Percentiles rank a stretch among this genome's conserved stretches.
Evolutionary conservation across 2,888 invertebrate species (phyloP).

Genomic region (Euzetes globulus): DNA sequence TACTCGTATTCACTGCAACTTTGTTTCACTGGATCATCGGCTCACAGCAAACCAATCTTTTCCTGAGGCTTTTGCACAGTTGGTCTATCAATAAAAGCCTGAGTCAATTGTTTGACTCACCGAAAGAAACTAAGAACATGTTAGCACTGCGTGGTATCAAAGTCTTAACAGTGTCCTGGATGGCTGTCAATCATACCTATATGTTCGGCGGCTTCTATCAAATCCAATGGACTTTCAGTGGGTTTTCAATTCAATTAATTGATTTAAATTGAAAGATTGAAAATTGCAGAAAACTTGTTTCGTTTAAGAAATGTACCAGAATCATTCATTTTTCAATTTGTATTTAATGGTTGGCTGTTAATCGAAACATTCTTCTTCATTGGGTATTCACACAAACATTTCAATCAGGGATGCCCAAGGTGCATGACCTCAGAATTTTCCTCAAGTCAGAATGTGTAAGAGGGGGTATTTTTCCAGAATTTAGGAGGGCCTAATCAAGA

Average conservation of each 20-base stretch:
- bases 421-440: too few species aligned
- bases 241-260: background rate
- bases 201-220: constrained; percentile 26
- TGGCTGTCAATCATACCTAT: constrained; percentile 24
- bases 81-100: background rate
- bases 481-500: too few species aligned
- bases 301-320: background rate
- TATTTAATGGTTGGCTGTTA: background rate
- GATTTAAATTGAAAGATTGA: too few species aligned
- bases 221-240: constrained; percentile 19
- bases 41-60: background rate
- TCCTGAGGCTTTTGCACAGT: background rate
- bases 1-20: background rate
- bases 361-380: constrained; percentile 14
- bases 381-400: background rate
- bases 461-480: too few species aligned
- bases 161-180: constrained; percentile 27
- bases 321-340: constrained; percentile 34
- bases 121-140: background rate
- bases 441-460: too few species aligned
- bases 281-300: background rate
- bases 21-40: background rate
- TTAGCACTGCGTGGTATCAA: background rate
- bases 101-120: background rate
- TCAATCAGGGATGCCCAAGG: too few species aligned